Conservation (phyloP, 2,113 vertebrate genomes). For the Potamarius usumacintae region DNA sequence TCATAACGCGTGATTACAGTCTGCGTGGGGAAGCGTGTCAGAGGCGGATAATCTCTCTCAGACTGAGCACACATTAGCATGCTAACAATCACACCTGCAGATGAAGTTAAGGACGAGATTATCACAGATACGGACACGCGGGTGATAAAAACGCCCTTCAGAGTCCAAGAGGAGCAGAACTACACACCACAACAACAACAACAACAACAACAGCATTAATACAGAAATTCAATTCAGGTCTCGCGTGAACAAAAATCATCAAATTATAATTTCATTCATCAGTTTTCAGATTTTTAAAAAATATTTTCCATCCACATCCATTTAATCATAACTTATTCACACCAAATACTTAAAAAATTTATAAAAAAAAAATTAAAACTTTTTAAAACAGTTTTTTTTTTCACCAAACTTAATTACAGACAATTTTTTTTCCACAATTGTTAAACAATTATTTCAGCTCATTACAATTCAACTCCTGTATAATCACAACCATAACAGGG, state of each 20-base stretch:
- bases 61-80: conserved; percentile 50
- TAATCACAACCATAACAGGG: no score
- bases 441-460: no score
- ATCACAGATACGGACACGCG: background rate
- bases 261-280: background rate
- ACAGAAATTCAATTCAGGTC: background rate
- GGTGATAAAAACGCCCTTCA: background rate
- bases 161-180: background rate
- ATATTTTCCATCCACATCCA: background rate
- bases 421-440: no score
- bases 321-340: background rate
- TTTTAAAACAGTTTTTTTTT: no score
- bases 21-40: conserved; percentile 46
- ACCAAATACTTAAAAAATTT: background rate
- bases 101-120: conserved; percentile 13
- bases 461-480: no score
- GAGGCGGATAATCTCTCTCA: conserved; percentile 51
- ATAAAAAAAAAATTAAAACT: no score
- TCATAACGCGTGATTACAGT: conserved; percentile 60
- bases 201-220: background rate
- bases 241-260: background rate
- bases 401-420: no score
- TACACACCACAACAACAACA: background rate
- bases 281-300: background rate
- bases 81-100: conserved; percentile 38